Conservation (phyloP, 2,888 invertebrate species). For the Ypsolopha sequella region DNA sequence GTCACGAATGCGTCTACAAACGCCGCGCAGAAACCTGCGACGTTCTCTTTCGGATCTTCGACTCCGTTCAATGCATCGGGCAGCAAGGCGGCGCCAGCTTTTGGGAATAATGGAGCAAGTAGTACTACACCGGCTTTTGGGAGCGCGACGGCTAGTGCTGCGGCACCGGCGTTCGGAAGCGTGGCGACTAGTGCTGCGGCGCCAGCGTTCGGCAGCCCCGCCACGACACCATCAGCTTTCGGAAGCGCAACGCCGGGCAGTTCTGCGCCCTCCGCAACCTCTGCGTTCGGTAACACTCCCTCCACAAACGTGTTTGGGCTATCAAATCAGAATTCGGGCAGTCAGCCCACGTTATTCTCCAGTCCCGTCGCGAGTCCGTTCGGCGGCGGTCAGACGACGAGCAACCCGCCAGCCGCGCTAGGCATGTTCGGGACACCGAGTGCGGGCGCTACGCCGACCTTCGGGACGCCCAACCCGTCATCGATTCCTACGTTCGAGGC, state of each 20-base stretch:
- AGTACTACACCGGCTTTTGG: not conserved
- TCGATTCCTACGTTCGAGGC: conserved; percentile 32
- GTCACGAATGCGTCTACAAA: conserved; percentile 22
- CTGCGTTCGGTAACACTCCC: not conserved
- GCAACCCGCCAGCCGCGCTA: conserved; percentile 3
- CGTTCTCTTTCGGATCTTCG: conserved; percentile 35
- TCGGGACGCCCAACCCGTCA: conserved; percentile 26
- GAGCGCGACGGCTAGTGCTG: not conserved
- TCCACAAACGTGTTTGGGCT: conserved; percentile 30
- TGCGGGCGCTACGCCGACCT: conserved; percentile 20
- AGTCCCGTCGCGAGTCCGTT: conserved; percentile 18
- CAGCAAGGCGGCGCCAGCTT: conserved; percentile 6
- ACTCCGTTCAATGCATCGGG: conserved; percentile 22
- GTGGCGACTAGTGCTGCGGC: not conserved
- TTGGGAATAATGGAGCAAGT: not conserved
- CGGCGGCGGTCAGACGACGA: conserved; percentile 14
- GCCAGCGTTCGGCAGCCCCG: not conserved
- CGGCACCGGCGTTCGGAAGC: not conserved
- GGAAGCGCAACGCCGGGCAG: not conserved
- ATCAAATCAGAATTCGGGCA: conserved; percentile 21
- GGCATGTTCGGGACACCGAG: conserved; percentile 28
- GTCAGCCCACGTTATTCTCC: conserved; percentile 29
- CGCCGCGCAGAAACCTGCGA: conserved; percentile 25
- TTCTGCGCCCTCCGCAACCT: not conserved
- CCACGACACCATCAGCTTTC: not conserved